phyloP scores from a whole-genome alignment of 1,140 invertebrate genomes.

The Spodoptera frugiperda region DNA sequence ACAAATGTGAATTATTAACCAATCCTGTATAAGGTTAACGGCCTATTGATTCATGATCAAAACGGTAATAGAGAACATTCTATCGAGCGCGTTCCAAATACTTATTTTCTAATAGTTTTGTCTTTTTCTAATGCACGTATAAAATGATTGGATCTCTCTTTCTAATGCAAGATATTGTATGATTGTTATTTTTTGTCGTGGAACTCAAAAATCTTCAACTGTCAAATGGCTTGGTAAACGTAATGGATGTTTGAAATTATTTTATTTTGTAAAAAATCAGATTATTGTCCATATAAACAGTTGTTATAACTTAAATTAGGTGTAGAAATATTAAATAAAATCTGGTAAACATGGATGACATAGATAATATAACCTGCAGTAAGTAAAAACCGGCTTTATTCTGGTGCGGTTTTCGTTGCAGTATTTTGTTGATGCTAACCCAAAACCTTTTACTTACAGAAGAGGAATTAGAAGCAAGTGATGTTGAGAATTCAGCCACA shows the following conservation, averaged over 20 bases:
- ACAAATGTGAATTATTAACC: background rate
- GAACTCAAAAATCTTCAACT: background rate
- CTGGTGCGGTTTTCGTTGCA: background rate
- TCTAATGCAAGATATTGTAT: background rate
- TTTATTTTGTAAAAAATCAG: background rate
- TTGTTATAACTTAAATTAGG: slow-evolving; percentile 6
- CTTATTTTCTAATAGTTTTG: background rate
- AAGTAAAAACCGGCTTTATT: slow-evolving; percentile 53
- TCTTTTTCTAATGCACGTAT: background rate
- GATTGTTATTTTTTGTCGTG: background rate
- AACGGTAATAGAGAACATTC: background rate
- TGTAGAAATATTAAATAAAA: background rate
- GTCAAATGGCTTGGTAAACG: background rate
- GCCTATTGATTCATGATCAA: background rate
- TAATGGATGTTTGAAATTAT: background rate
- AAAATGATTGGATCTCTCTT: background rate
- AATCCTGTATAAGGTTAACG: background rate
- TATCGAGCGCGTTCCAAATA: background rate
- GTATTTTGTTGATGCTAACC: slow-evolving; percentile 10
- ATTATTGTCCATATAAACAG: background rate
- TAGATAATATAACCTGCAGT: slow-evolving; percentile 81
- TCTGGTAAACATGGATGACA: slow-evolving; percentile 68
- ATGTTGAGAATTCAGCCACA: slow-evolving; percentile 74
- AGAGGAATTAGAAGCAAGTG: slow-evolving; percentile 78
- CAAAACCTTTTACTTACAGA: slow-evolving; percentile 63